Percentiles rank a stretch among this genome's conserved stretches.
Evolutionary conservation across 2,797 vertebrate genomes (phyloP).

Genomic region (Adelosebastes latens): DNA sequence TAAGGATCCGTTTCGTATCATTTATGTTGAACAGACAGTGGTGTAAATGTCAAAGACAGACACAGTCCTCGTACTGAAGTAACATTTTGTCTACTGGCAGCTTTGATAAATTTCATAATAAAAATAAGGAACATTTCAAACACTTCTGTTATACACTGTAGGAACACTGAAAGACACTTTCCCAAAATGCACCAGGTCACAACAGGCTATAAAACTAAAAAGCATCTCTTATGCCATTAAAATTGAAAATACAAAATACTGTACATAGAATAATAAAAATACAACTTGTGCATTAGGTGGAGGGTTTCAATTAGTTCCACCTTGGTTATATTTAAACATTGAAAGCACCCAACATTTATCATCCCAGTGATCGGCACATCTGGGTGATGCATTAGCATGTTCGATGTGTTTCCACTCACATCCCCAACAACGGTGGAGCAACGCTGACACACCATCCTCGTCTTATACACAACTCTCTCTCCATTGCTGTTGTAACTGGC

Average conservation of each 20-base stretch:
- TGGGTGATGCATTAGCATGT: background rate
- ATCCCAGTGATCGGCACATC: accelerated
- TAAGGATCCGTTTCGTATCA: too few relatives aligned
- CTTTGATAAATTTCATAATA: background rate
- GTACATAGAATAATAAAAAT: background rate
- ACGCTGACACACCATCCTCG: background rate
- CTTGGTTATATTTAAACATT: background rate
- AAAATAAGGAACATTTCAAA: background rate
- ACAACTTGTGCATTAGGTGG: background rate
- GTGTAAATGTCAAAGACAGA: background rate
- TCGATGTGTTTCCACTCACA: background rate
- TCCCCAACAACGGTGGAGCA: background rate
- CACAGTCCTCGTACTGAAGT: background rate
- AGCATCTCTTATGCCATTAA: background rate
- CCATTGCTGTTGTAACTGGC: background rate
- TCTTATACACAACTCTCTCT: background rate
- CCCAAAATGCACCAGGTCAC: background rate
- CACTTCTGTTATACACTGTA: background rate
- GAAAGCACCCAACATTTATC: background rate
- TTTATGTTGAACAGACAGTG: background rate
- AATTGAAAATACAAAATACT: background rate
- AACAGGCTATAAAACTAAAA: background rate
- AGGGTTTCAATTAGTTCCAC: background rate
- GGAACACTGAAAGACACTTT: background rate
- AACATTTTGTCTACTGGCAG: background rate